phyloP scores from a whole-genome alignment of 35 echinoderm and acorn worm genomes.

The Heliocidaris tuberculata region DNA sequence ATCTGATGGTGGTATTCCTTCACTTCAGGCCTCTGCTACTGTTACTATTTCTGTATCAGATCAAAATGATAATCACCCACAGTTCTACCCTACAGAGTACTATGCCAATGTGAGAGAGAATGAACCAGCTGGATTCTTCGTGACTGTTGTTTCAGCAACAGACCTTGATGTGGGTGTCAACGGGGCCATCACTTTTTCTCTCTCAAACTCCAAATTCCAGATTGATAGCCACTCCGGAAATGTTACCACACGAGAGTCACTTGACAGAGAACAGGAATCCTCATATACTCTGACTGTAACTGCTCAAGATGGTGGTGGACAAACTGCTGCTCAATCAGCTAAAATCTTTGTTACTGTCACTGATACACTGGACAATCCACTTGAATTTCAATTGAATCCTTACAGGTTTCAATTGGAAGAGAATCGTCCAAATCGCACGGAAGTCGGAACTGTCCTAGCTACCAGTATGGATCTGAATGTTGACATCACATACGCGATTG shows the following conservation, averaged over 20 bases:
- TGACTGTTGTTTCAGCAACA: constrained; percentile 55
- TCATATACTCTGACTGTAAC: constrained; percentile 69
- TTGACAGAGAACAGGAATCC: constrained; percentile 78
- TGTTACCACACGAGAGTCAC: constrained; percentile 56
- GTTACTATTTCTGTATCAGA: constrained; percentile 66
- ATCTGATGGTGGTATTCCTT: constrained; percentile 76
- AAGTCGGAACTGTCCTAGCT: constrained; percentile 75
- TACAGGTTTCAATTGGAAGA: constrained; percentile 80
- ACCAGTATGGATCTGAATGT: constrained; percentile 71
- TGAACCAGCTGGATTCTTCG: constrained; percentile 45
- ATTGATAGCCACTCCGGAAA: constrained; percentile 60
- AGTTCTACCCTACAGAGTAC: constrained; percentile 78
- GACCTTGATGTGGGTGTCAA: constrained; percentile 57
- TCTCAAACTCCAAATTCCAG: constrained; percentile 48
- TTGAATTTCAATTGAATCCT: constrained; percentile 54
- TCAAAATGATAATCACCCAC: constrained; percentile 90
- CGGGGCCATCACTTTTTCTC: constrained; percentile 34
- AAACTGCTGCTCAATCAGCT: constrained; percentile 19
- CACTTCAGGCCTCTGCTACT: constrained; percentile 48
- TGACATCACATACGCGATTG: constrained; percentile 78
- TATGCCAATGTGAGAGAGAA: constrained; percentile 66
- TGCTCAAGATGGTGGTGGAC: constrained; percentile 72
- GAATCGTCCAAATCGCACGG: constrained; percentile 51
- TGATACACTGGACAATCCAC: constrained; percentile 90
- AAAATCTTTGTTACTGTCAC: constrained; percentile 63